These are phyloP conservation scores for Thryonomys swinderianus DNA, from an alignment of 2,113 vertebrate species.

Conservation along the genomic window DNA sequence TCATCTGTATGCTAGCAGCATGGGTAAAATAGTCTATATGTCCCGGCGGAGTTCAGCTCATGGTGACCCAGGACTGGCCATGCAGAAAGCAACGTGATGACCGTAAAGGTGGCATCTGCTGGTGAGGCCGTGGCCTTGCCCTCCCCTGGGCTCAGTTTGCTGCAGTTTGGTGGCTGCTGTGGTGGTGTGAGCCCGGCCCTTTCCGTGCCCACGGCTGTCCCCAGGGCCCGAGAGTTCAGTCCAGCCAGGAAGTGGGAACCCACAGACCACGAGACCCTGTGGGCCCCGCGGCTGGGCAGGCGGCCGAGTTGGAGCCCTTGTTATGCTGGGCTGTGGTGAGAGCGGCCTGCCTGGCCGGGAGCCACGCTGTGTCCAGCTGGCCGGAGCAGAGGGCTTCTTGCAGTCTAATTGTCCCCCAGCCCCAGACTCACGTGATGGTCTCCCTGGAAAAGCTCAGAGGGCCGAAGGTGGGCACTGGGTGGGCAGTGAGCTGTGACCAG, in stretches of 20 bases:
- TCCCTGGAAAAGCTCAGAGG: background rate
- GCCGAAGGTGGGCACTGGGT: background rate
- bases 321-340: background rate
- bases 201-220: background rate
- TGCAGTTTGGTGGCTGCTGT: accelerated
- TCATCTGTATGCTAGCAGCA: too few species aligned
- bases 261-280: accelerated
- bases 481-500: background rate
- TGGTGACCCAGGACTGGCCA: background rate
- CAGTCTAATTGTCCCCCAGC: slow-evolving; percentile 76
- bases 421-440: background rate
- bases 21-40: too few species aligned
- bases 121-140: too few species aligned
- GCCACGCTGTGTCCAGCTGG: slow-evolving; percentile 15
- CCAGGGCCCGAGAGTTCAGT: background rate
- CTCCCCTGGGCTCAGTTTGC: background rate
- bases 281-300: background rate
- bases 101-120: background rate
- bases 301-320: background rate
- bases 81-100: background rate
- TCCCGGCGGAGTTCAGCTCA: background rate
- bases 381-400: slow-evolving; percentile 83
- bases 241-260: background rate
- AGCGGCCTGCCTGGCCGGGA: background rate
- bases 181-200: background rate